A percentile compares a stretch with the other conserved stretches of the same genome.
phyloP scores from a whole-genome alignment of 1,140 invertebrate genomes.

The Aphidius ervi region DNA sequence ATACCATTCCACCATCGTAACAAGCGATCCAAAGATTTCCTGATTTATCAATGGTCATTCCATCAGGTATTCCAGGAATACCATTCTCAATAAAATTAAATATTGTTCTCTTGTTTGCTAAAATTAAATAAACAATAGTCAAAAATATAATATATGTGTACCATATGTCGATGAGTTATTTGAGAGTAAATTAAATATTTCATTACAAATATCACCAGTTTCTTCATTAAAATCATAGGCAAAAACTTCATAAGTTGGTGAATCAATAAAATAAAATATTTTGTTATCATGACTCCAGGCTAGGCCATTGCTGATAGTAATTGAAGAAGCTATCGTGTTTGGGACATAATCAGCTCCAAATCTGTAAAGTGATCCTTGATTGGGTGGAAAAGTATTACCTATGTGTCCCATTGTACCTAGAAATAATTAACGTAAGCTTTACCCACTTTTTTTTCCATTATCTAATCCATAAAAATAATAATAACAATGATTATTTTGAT shows the following conservation, averaged over 20 bases:
- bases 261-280: slow-evolving; percentile 76
- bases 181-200: slow-evolving; percentile 17
- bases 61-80: slow-evolving; percentile 59
- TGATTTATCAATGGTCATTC: slow-evolving; percentile 66
- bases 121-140: slow-evolving; percentile 22
- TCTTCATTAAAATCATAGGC: slow-evolving; percentile 62
- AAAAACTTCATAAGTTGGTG: slow-evolving; percentile 62
- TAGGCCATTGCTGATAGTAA: slow-evolving; percentile 78
- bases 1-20: slow-evolving; percentile 54
- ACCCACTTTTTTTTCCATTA: too few species aligned
- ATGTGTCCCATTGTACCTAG: slow-evolving; percentile 62
- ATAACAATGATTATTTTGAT: too few species aligned
- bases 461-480: too few species aligned
- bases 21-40: slow-evolving; percentile 66
- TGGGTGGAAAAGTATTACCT: slow-evolving; percentile 47
- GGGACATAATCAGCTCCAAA: slow-evolving; percentile 47
- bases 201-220: slow-evolving; percentile 46
- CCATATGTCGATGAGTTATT: background rate
- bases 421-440: too few species aligned
- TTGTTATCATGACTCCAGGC: slow-evolving; percentile 69
- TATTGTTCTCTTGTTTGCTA: slow-evolving; percentile 48
- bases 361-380: slow-evolving; percentile 57
- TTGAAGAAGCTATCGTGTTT: slow-evolving; percentile 39
- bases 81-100: slow-evolving; percentile 49
- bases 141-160: slow-evolving; percentile 33